A percentile compares a stretch with the other conserved stretches of the same genome.
Evolutionary conservation across 2,888 invertebrate species (phyloP).

Genomic region (Tortricodes alternella): DNA sequence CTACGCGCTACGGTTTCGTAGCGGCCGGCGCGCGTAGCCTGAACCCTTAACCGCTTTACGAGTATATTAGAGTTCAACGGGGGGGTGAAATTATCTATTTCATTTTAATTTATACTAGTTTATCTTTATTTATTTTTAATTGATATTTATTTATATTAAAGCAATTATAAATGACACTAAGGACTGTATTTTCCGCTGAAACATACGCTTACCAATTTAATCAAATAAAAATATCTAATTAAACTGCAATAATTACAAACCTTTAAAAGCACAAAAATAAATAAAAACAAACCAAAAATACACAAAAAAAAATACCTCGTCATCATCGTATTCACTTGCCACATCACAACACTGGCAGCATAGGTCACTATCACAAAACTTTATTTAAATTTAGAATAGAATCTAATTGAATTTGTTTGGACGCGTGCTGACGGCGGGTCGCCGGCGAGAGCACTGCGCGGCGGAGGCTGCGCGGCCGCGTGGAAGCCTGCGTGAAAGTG

Average conservation of each 20-base stretch:
- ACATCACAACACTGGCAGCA: slow-evolving; percentile 52
- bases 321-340: slow-evolving; percentile 37
- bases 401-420: slow-evolving; percentile 14
- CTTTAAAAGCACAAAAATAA: not conserved
- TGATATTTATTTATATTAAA: not conserved
- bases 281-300: not conserved
- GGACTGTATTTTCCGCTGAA: too few species aligned
- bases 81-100: not conserved
- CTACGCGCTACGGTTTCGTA: slow-evolving; percentile 23
- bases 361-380: slow-evolving; percentile 46
- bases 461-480: slow-evolving; percentile 39
- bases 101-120: not conserved
- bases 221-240: not conserved
- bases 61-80: slow-evolving; percentile 11
- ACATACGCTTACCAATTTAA: too few species aligned
- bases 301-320: slow-evolving; percentile 13
- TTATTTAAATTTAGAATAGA: not conserved
- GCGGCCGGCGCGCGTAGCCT: slow-evolving; percentile 10
- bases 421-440: slow-evolving; percentile 58
- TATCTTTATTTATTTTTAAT: not conserved
- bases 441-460: slow-evolving; percentile 59
- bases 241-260: not conserved
- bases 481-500: slow-evolving; percentile 57
- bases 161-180: too few species aligned
- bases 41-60: not conserved